Evolutionary conservation across 2,797 vertebrate genomes (phyloP).

Genomic region (Fratercula arctica): DNA sequence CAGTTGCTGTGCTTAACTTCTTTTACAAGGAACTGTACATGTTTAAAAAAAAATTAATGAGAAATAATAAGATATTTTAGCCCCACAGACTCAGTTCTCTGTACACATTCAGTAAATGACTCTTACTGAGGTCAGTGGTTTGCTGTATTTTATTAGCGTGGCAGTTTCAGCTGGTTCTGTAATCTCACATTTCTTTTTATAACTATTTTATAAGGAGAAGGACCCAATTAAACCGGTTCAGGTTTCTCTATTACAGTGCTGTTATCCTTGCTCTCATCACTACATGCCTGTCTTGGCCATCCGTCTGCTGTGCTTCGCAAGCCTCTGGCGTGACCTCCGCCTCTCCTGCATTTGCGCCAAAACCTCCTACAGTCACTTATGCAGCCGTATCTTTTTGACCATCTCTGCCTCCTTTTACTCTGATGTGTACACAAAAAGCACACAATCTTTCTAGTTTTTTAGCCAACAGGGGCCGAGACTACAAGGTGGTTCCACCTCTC

Average conservation of each 20-base stretch:
- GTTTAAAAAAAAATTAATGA: not conserved
- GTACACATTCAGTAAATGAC: not conserved
- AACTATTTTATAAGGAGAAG: constrained; percentile 60
- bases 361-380: not conserved
- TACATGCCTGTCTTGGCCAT: not conserved
- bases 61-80: not conserved
- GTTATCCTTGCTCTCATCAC: not conserved
- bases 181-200: constrained; percentile 47
- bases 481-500: not conserved
- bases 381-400: not conserved
- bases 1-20: not conserved
- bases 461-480: not conserved
- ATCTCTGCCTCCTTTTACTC: not conserved
- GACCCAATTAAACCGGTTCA: constrained; percentile 32
- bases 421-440: not conserved
- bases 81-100: not conserved
- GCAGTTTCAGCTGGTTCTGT: constrained; percentile 8
- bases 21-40: not conserved
- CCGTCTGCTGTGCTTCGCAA: not conserved
- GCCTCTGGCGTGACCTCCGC: not conserved
- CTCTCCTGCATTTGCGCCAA: not conserved
- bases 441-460: not conserved
- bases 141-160: constrained; percentile 13
- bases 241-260: constrained; percentile 13
- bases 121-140: not conserved